Evolutionary conservation across 2,888 invertebrate species (phyloP).

Genomic region (Pelosia muscerda): DNA sequence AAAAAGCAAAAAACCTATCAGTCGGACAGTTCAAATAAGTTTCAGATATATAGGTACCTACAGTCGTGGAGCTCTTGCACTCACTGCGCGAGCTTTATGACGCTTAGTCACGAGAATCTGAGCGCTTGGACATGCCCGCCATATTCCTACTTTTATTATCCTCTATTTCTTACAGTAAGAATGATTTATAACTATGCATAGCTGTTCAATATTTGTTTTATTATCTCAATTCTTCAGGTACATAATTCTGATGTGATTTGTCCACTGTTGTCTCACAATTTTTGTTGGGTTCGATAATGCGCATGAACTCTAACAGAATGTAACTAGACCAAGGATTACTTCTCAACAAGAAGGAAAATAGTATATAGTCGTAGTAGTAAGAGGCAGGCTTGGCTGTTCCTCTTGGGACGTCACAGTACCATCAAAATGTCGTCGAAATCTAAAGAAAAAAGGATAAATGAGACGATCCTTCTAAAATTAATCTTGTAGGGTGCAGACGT

Average conservation of each 20-base stretch:
- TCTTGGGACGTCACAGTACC: no score
- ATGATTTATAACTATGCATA: background rate
- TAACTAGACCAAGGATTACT: no score
- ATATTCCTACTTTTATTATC: background rate
- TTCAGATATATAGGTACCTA: background rate
- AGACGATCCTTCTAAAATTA: no score
- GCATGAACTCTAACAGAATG: no score
- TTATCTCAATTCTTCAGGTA: background rate
- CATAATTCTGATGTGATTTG: background rate
- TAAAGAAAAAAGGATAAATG: no score
- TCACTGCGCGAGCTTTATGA: background rate
- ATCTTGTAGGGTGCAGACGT: no score
- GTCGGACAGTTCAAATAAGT: conserved; percentile 3
- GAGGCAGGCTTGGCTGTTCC: no score
- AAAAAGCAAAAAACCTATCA: background rate
- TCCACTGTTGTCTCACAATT: background rate
- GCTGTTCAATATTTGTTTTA: background rate
- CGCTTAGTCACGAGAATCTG: background rate
- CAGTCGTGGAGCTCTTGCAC: background rate
- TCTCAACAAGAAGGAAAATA: background rate
- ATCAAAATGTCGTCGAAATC: no score
- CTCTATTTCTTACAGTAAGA: background rate
- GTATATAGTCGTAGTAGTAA: no score
- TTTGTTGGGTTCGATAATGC: no score
- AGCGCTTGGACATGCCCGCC: background rate